Percentiles rank a stretch among this genome's conserved stretches.
phyloP scores from a whole-genome alignment of 2,113 vertebrate genomes.

The Uropsilus gracilis region DNA sequence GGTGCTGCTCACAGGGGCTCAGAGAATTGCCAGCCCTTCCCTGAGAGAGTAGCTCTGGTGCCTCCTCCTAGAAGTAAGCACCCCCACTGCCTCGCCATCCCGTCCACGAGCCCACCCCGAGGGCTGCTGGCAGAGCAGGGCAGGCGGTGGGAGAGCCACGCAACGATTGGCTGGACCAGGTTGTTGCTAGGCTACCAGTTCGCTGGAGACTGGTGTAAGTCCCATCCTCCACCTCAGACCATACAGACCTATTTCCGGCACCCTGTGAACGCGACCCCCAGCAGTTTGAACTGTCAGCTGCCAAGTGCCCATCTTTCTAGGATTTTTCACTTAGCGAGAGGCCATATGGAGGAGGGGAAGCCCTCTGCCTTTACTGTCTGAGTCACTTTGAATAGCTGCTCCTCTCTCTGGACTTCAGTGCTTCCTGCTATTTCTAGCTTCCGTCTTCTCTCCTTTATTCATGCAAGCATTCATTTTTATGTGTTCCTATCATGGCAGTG shows the following conservation, averaged over 20 bases:
- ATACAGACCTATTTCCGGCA: neutral
- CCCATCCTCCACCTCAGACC: neutral
- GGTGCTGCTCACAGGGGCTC: neutral
- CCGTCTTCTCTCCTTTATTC: neutral
- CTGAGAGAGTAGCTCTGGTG: neutral
- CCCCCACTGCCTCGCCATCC: too few species aligned
- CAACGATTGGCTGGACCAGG: constrained; percentile 67
- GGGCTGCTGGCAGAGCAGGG: accelerated
- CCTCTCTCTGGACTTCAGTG: neutral
- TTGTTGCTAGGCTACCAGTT: constrained; percentile 77
- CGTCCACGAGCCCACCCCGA: accelerated
- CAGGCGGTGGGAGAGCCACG: accelerated
- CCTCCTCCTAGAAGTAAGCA: neutral
- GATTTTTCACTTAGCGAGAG: constrained; percentile 34
- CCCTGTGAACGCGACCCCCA: neutral
- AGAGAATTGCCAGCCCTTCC: neutral
- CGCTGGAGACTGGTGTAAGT: neutral
- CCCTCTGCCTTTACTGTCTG: neutral
- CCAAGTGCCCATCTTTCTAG: constrained; percentile 24
- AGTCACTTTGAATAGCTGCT: neutral
- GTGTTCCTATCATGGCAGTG: neutral
- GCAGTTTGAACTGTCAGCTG: neutral
- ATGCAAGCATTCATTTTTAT: neutral
- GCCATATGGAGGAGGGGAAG: neutral
- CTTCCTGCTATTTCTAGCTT: neutral